A percentile compares a stretch with the other conserved stretches of the same genome.
These are phyloP conservation scores for Zaprionus kolodkinae DNA, from an alignment of 1,140 invertebrate species.

Conservation along the genomic window DNA sequence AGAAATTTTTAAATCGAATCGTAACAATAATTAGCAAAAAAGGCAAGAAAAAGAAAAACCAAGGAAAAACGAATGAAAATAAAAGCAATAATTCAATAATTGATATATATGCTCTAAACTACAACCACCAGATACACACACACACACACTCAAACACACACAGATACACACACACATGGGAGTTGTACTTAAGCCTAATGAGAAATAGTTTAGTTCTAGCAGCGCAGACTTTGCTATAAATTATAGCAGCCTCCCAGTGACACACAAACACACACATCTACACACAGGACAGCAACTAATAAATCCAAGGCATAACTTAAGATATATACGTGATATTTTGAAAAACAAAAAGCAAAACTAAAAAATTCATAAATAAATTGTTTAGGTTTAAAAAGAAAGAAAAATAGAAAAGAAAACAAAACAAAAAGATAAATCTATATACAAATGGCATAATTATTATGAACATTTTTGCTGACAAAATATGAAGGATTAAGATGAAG, in stretches of 20 bases:
- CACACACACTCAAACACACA: constrained; percentile 19
- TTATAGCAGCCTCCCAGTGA: neutral
- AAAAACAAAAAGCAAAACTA: constrained; percentile 73
- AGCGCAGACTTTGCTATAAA: constrained; percentile 16
- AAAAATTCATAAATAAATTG: constrained; percentile 81
- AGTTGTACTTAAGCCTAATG: constrained; percentile 44
- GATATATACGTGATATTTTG: constrained; percentile 83
- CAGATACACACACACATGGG: neutral
- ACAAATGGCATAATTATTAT: constrained; percentile 69
- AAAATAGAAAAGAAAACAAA: constrained; percentile 36
- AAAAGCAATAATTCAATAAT: constrained; percentile 77
- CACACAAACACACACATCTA: constrained; percentile 1
- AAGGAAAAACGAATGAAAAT: constrained; percentile 62
- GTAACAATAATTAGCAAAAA: constrained; percentile 78
- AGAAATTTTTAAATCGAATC: constrained; percentile 74
- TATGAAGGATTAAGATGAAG: constrained; percentile 30
- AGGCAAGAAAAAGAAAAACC: constrained; percentile 36
- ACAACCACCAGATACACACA: constrained; percentile 40
- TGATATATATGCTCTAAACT: constrained; percentile 64
- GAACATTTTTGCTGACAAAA: constrained; percentile 76
- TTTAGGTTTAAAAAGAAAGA: constrained; percentile 65
- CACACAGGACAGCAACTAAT: constrained; percentile 55
- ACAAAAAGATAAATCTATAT: constrained; percentile 49
- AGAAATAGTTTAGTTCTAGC: constrained; percentile 23
- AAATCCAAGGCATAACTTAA: constrained; percentile 83